Conservation (phyloP, 2,797 vertebrate species). For the Gymnothorax reevesii region DNA sequence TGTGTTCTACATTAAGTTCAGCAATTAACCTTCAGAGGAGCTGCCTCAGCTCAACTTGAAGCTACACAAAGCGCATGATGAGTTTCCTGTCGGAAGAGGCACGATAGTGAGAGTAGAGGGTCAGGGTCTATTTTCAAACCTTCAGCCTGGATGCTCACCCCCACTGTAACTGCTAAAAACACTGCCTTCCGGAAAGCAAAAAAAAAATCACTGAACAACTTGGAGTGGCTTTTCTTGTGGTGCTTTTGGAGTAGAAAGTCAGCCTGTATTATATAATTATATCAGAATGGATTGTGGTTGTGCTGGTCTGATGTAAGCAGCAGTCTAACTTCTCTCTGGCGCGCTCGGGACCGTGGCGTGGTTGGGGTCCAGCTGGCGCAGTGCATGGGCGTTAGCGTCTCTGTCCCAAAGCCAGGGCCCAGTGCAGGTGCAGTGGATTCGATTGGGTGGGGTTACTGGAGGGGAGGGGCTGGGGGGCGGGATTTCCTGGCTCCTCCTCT, state of each 20-base stretch:
- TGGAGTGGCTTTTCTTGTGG: not conserved
- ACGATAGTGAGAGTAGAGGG: not conserved
- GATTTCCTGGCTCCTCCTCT: conserved; percentile 68
- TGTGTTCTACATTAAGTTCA: conserved; percentile 79
- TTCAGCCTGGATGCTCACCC: not conserved
- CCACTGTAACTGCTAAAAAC: not conserved
- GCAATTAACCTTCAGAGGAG: conserved; percentile 75
- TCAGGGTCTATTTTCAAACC: not conserved
- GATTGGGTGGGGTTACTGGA: not conserved
- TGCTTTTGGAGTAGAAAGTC: not conserved
- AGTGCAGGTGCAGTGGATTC: conserved; percentile 35
- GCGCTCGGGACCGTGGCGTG: not conserved
- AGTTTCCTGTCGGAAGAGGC: conserved; percentile 29
- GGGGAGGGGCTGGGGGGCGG: not conserved
- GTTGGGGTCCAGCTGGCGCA: conserved; percentile 13
- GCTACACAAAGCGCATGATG: conserved; percentile 6
- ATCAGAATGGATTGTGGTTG: not conserved
- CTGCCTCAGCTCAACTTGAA: conserved; percentile 36
- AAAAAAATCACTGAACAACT: not conserved
- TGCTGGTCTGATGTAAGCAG: not conserved
- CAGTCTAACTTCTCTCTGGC: not conserved
- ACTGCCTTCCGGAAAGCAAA: not conserved
- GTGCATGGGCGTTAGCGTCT: conserved; percentile 15
- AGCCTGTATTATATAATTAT: not conserved
- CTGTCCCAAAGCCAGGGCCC: not conserved